These are phyloP conservation scores for Enteromius thamalakanensis DNA, from an alignment of 2,797 vertebrate species.

Conservation along the genomic window DNA sequence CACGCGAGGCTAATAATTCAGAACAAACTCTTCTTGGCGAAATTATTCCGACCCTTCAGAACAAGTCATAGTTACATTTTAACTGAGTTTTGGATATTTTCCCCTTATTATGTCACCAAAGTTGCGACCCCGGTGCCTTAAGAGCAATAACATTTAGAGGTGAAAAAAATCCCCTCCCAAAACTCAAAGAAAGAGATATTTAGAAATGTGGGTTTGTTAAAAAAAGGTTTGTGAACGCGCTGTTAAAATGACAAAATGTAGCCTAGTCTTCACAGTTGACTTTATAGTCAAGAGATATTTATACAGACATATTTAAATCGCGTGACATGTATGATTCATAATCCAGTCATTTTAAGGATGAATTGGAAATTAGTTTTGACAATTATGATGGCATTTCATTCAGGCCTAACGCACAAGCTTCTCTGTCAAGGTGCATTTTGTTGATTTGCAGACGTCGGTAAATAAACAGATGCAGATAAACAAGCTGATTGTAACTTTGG, in stretches of 20 bases:
- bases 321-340: background rate
- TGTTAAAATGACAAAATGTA: conserved; percentile 10
- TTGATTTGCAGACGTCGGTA: background rate
- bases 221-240: conserved; percentile 2
- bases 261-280: background rate
- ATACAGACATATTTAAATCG: background rate
- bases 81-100: conserved; percentile 6
- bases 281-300: background rate
- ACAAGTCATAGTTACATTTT: background rate
- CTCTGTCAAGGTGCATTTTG: background rate
- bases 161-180: background rate
- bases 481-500: background rate
- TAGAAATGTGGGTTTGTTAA: background rate
- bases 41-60: background rate
- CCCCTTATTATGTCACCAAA: conserved; percentile 8
- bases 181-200: background rate
- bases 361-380: background rate
- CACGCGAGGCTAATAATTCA: conserved; percentile 6
- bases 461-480: background rate
- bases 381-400: conserved; percentile 11
- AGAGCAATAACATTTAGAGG: background rate
- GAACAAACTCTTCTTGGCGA: conserved; percentile 6
- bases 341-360: background rate
- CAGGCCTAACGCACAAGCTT: background rate
- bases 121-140: conserved; percentile 5